Conservation (phyloP, 2,888 invertebrate species). For the Nomada ferruginata region DNA sequence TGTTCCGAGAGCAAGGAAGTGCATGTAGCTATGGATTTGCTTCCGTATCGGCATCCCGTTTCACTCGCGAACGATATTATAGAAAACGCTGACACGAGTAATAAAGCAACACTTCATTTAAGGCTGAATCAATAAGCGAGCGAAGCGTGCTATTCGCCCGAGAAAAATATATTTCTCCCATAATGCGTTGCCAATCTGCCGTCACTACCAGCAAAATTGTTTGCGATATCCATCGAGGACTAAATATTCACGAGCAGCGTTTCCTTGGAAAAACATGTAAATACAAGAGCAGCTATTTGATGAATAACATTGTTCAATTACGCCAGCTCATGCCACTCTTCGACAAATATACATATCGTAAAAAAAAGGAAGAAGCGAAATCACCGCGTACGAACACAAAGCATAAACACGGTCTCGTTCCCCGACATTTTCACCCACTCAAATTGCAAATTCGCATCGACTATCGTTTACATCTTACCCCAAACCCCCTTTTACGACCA, state of each 20-base stretch:
- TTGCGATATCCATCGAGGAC: too few species aligned
- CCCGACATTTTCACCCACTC: not conserved
- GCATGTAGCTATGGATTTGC: not conserved
- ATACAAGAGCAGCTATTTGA: too few species aligned
- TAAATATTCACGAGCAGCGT: too few species aligned
- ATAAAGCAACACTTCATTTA: not conserved
- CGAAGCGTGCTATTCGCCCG: too few species aligned
- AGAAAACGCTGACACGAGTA: not conserved
- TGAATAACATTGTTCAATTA: too few species aligned
- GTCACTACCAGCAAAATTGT: too few species aligned
- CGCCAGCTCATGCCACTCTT: too few species aligned
- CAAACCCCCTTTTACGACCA: not conserved
- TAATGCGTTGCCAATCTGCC: too few species aligned
- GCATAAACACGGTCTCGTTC: not conserved
- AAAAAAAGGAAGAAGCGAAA: not conserved
- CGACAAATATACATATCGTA: too few species aligned
- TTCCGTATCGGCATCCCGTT: not conserved
- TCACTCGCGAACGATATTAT: not conserved
- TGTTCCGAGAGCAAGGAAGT: not conserved
- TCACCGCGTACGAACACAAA: not conserved
- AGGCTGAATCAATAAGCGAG: too few species aligned
- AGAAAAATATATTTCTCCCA: too few species aligned
- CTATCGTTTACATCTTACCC: conserved; percentile 2
- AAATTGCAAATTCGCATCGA: not conserved
- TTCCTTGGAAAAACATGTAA: too few species aligned